Conservation (phyloP, 2,888 invertebrate species). For the Nebria brevicollis region DNA sequence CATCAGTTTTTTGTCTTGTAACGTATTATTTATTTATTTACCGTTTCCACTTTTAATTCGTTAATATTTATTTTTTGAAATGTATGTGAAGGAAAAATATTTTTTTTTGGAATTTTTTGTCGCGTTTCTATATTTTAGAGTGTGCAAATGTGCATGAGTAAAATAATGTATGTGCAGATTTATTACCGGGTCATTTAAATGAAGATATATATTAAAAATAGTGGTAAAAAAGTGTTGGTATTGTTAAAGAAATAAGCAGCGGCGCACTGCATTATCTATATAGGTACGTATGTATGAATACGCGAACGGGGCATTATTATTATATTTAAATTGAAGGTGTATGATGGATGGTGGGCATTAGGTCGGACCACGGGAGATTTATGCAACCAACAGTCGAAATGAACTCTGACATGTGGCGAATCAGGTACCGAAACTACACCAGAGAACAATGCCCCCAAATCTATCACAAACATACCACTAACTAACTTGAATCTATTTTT, state of each 20-base stretch:
- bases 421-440: slow-evolving; percentile 6
- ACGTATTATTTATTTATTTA: not conserved
- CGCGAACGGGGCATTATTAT: not conserved
- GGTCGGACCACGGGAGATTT: slow-evolving; percentile 5
- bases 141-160: not conserved
- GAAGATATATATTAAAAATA: slow-evolving; percentile 8
- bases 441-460: slow-evolving; percentile 3
- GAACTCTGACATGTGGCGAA: slow-evolving; percentile 7
- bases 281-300: slow-evolving; percentile 13
- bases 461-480: too few relatives aligned
- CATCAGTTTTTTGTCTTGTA: not conserved
- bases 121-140: not conserved
- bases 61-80: too few relatives aligned
- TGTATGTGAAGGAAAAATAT: not conserved
- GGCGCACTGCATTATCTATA: not conserved
- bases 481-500: too few relatives aligned
- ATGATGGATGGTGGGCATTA: slow-evolving; percentile 15
- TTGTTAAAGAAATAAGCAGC: not conserved
- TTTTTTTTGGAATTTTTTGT: not conserved
- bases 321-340: slow-evolving; percentile 17
- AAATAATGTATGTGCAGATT: not conserved
- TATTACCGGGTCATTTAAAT: slow-evolving; percentile 7
- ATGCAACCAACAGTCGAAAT: slow-evolving; percentile 7
- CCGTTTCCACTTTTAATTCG: not conserved
- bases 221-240: not conserved